Conservation (phyloP, 2,888 invertebrate species). For the Gymnocheta viridis region DNA sequence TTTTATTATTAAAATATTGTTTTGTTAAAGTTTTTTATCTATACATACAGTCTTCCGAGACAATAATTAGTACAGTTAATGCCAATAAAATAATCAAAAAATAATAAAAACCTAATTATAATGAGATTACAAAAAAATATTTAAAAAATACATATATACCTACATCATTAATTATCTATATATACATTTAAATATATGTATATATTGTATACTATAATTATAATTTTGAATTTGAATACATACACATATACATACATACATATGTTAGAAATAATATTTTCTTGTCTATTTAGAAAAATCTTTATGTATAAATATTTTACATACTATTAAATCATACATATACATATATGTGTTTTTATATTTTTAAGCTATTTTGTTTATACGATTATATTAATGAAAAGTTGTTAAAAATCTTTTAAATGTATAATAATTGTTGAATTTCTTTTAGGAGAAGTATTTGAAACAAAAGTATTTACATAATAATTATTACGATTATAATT, state of each 20-base stretch:
- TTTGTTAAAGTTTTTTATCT: conserved; percentile 64
- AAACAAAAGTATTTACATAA: conserved; percentile 35
- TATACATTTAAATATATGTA: not conserved
- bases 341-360: conserved; percentile 22
- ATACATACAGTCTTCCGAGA: conserved; percentile 77
- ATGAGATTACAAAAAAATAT: conserved; percentile 36
- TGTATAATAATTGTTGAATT: conserved; percentile 63
- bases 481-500: conserved; percentile 46
- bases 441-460: conserved; percentile 40
- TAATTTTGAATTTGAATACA: conserved; percentile 37
- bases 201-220: conserved; percentile 24
- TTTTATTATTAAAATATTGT: conserved; percentile 47
- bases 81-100: conserved; percentile 47
- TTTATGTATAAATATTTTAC: conserved; percentile 23
- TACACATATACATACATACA: no score
- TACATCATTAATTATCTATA: not conserved
- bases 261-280: conserved; percentile 24
- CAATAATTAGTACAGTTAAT: conserved; percentile 77
- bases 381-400: conserved; percentile 53
- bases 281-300: conserved; percentile 8
- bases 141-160: conserved; percentile 6
- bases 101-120: conserved; percentile 11
- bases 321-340: no score
- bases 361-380: conserved; percentile 50
- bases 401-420: conserved; percentile 40